These are phyloP conservation scores for Ciconia nigra DNA, from an alignment of 2,797 vertebrate species.

Conservation along the genomic window DNA sequence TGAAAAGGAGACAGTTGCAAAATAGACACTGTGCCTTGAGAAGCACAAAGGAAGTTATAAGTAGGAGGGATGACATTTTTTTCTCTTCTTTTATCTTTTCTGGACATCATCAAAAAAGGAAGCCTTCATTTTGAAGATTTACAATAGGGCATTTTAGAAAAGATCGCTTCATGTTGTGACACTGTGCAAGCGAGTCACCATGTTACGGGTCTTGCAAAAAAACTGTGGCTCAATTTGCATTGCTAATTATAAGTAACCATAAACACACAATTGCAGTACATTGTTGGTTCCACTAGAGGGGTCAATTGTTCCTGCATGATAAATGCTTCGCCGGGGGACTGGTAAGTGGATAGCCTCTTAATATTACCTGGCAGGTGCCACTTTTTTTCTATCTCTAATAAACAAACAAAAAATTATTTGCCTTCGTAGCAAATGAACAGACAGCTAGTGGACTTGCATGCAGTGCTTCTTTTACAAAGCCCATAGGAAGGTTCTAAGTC, in stretches of 20 bases:
- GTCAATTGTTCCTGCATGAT: slow-evolving; percentile 66
- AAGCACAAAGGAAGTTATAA: neutral
- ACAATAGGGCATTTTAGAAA: neutral
- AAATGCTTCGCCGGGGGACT: neutral
- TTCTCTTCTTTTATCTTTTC: neutral
- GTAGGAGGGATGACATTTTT: neutral
- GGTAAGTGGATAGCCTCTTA: neutral
- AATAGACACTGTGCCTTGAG: neutral
- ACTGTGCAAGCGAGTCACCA: neutral
- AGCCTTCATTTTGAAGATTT: neutral
- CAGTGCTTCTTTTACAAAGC: neutral
- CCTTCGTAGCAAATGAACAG: neutral
- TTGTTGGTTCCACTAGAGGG: slow-evolving; percentile 76
- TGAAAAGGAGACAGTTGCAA: neutral
- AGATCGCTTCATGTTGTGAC: neutral
- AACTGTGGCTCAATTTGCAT: neutral
- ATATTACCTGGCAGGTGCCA: neutral
- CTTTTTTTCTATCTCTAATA: neutral
- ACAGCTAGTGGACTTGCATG: neutral
- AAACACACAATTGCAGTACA: slow-evolving; percentile 41
- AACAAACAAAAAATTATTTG: neutral
- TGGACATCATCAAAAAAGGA: neutral
- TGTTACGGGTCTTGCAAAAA: neutral
- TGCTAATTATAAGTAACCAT: neutral
- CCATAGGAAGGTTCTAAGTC: neutral